Evolutionary conservation across 2,113 vertebrate species (phyloP), one percentile per base, ranked within the genome.

Genomic region (Leucosticte australis): DNA sequence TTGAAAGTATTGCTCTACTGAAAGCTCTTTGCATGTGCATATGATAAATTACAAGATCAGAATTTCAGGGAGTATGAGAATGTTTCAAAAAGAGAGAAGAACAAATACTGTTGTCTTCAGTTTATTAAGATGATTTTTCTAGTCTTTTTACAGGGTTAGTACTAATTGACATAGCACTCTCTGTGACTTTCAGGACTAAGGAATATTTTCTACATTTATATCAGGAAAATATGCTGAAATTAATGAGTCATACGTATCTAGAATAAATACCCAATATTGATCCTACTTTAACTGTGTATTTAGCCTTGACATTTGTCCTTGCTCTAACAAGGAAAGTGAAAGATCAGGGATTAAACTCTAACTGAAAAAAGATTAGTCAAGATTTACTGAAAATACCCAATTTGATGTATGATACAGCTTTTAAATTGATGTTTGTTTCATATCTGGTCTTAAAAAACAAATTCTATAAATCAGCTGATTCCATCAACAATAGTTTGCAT

Each of bases 251-350:
- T 90, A 70, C 14, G 0, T 94, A 68, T 91, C 81, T 87, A 95
- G 83, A 94, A 86, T 92, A 96, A 93, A 94, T 77, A 87, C 27
- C 35, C 59, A 42, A 6, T 94, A 97, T 96, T 80, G 94, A 97
- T 96, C 84, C 56, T 85, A 63, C 64, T 78, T 93, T 84, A 79
- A 50, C 69, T 97, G 83, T 97, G 67, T 93, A 83, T 78, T 95
- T 89, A 93, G 91, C 97, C 94, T 96, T 97, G 97, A 94, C 88
- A 93, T 92, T 90, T 96, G 92, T 93, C 96, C 95, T 97, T 96
- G 94, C 93, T 96, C 92, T 94, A 76, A 82, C 94, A 92, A 90
- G 67, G 76, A 93, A 93, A 92, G 90, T 94, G 92, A 95, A 93
- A 92, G 95, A 97, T 91, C 95, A 96, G 55, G 60, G 77, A 95